phyloP scores from a whole-genome alignment of 2,888 invertebrate genomes.

The Drosophila incognita region DNA sequence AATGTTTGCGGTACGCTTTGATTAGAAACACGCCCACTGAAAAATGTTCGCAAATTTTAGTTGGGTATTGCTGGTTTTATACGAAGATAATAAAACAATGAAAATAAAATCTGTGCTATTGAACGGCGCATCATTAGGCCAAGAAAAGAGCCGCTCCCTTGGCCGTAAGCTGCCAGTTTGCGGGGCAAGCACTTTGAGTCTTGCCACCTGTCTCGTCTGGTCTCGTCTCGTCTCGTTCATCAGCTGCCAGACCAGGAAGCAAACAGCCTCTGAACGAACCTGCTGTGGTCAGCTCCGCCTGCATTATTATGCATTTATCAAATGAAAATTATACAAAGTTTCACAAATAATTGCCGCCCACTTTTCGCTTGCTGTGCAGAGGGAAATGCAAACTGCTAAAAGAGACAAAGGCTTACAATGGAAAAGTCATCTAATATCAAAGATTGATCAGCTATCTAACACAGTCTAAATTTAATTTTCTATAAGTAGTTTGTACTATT shows the following conservation, averaged over 20 bases:
- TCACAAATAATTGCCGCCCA: constrained; percentile 70
- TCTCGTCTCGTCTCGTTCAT: background rate
- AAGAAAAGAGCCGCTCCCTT: constrained; percentile 34
- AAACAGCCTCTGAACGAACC: constrained; percentile 8
- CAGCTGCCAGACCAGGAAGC: constrained; percentile 49
- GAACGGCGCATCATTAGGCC: constrained; percentile 21
- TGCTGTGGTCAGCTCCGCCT: constrained; percentile 29
- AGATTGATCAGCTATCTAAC: background rate
- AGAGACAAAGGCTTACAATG: background rate
- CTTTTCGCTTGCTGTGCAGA: constrained; percentile 41
- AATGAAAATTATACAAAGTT: constrained; percentile 63
- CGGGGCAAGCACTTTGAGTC: background rate
- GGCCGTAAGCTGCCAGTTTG: constrained; percentile 18
- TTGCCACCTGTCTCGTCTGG: constrained; percentile 10
- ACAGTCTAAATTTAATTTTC: background rate
- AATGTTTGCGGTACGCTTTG: constrained; percentile 17
- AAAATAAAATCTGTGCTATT: constrained; percentile 18
- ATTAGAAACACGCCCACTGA: constrained; percentile 39
- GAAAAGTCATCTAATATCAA: background rate
- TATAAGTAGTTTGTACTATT: background rate
- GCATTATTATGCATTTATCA: constrained; percentile 66
- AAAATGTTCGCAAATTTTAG: constrained; percentile 8
- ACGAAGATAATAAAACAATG: constrained; percentile 35
- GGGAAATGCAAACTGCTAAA: constrained; percentile 11
- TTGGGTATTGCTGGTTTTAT: background rate